A percentile compares a stretch with the other conserved stretches of the same genome.
phyloP scores from a whole-genome alignment of 2,797 vertebrate genomes.

The Scyliorhinus canicula region DNA sequence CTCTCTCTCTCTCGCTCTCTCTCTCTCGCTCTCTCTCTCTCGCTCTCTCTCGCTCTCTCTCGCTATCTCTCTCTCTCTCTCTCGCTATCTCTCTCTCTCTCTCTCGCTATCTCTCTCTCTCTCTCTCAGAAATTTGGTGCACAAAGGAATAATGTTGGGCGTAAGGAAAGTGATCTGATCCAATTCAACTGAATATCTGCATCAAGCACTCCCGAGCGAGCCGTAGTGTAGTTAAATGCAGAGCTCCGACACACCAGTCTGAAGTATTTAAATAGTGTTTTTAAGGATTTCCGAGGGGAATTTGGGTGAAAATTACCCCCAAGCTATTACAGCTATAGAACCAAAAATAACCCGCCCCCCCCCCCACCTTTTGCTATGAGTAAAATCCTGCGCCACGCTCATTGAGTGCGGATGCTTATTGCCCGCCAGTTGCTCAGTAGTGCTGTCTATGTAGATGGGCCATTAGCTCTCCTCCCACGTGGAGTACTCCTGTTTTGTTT shows the following conservation, averaged over 20 bases:
- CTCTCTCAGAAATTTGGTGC: too few relatives aligned
- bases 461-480: too few relatives aligned
- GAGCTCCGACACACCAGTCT: not conserved
- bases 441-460: too few relatives aligned
- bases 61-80: too few relatives aligned
- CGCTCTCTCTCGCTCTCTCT: too few relatives aligned
- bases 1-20: too few relatives aligned
- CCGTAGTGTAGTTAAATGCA: not conserved
- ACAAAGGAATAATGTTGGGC: too few relatives aligned
- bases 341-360: not conserved
- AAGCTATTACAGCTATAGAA: not conserved
- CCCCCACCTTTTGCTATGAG: fast-evolving
- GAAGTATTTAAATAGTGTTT: not conserved
- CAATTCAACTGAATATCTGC: not conserved
- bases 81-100: too few relatives aligned
- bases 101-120: too few relatives aligned
- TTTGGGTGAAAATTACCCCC: not conserved
- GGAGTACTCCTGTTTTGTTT: not conserved
- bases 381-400: not conserved
- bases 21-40: too few relatives aligned
- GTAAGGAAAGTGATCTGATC: not conserved
- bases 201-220: not conserved
- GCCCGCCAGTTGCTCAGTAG: not conserved
- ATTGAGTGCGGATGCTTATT: not conserved
- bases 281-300: not conserved